Percentiles rank a stretch among this genome's conserved stretches.
These are phyloP conservation scores for Chelmon rostratus DNA, from an alignment of 2,797 vertebrate genomes.

Conservation along the genomic window DNA sequence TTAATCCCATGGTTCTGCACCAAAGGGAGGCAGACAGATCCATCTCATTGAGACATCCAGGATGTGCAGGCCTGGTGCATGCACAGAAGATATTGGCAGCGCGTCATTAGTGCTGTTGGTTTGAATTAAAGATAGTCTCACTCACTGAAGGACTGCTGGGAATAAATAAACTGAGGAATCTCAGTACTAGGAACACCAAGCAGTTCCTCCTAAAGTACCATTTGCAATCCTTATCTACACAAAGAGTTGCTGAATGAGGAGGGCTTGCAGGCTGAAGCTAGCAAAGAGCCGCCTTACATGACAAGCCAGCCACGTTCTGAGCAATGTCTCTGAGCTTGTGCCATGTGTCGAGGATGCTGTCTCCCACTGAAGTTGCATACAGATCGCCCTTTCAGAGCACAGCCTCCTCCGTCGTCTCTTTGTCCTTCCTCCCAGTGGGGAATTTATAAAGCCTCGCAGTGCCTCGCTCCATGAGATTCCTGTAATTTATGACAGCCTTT, in stretches of 20 bases:
- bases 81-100: slow-evolving; percentile 56
- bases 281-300: slow-evolving; percentile 54
- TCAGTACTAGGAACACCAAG: slow-evolving; percentile 16
- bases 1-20: slow-evolving; percentile 82
- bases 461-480: slow-evolving; percentile 69
- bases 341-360: slow-evolving; percentile 72
- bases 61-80: slow-evolving; percentile 57
- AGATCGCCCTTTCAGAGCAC: slow-evolving; percentile 69
- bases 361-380: slow-evolving; percentile 71
- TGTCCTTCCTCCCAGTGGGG: slow-evolving; percentile 65
- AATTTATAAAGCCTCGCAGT: slow-evolving; percentile 71
- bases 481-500: slow-evolving; percentile 79
- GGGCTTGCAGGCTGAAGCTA: slow-evolving; percentile 30
- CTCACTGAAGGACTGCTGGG: slow-evolving; percentile 31
- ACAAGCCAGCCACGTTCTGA: slow-evolving; percentile 61
- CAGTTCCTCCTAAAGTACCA: slow-evolving; percentile 43
- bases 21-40: slow-evolving; percentile 73
- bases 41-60: slow-evolving; percentile 69
- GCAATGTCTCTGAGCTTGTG: slow-evolving; percentile 70
- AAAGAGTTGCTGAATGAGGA: slow-evolving; percentile 40
- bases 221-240: slow-evolving; percentile 22
- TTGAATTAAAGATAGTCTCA: slow-evolving; percentile 57
- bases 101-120: slow-evolving; percentile 57
- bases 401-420: slow-evolving; percentile 65
- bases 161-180: slow-evolving; percentile 41